Evolutionary conservation across 2,888 invertebrate species (phyloP).

Genomic region (Hemaris fuciformis): DNA sequence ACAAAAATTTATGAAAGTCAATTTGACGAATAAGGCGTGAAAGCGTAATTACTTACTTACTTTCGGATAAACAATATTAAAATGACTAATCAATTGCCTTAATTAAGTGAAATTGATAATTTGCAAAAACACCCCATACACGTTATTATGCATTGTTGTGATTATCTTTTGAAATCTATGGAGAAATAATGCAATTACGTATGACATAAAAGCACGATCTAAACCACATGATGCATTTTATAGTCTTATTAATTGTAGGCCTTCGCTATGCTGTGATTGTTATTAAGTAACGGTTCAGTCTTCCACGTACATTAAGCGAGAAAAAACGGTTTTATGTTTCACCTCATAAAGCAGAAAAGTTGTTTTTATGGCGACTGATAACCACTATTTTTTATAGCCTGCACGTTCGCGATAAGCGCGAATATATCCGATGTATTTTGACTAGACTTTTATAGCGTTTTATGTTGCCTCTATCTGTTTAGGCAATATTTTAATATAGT

Average conservation of each 20-base stretch:
- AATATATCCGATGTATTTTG: background rate
- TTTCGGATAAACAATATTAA: too few relatives aligned
- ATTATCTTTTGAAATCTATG: background rate
- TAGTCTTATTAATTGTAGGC: background rate
- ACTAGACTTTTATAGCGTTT: conserved; percentile 1
- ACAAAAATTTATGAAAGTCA: too few relatives aligned
- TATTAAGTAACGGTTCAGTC: background rate
- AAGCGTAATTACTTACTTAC: too few relatives aligned
- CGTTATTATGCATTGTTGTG: background rate
- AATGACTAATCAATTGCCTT: too few relatives aligned
- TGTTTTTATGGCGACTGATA: conserved; percentile 27
- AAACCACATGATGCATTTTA: background rate
- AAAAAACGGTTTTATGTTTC: conserved; percentile 11
- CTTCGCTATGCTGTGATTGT: background rate
- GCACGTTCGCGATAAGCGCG: conserved; percentile 28
- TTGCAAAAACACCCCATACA: too few relatives aligned
- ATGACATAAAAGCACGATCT: background rate
- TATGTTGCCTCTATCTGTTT: background rate
- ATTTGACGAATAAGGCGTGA: too few relatives aligned
- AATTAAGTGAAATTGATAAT: too few relatives aligned
- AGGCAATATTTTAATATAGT: background rate
- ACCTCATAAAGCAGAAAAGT: conserved; percentile 29
- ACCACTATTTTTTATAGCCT: conserved; percentile 29
- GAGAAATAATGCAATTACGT: background rate
- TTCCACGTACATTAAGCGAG: background rate